A percentile compares a stretch with the other conserved stretches of the same genome.
Evolutionary conservation across 2,888 invertebrate genomes (phyloP).

Genomic region (Callosobruchus maculatus): DNA sequence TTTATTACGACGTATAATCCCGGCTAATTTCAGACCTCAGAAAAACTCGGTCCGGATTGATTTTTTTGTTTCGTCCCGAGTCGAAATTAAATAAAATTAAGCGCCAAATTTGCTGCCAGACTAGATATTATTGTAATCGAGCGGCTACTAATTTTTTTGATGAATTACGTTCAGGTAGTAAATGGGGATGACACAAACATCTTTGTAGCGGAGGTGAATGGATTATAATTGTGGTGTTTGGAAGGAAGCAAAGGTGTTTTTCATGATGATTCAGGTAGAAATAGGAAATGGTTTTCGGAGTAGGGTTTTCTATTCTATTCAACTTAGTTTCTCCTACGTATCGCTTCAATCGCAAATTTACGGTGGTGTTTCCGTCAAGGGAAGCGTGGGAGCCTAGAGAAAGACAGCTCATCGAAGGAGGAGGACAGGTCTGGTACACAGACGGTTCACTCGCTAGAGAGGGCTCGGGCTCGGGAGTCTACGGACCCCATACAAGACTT

Average conservation of each 20-base stretch:
- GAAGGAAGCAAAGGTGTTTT: neutral
- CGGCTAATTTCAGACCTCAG: neutral
- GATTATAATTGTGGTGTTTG: neutral
- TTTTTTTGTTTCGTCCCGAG: neutral
- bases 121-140: neutral
- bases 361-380: too few species aligned
- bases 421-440: too few species aligned
- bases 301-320: too few species aligned
- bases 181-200: neutral
- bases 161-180: neutral
- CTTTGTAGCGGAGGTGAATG: neutral
- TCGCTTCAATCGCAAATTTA: too few species aligned
- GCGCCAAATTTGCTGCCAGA: neutral
- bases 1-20: neutral
- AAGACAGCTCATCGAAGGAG: too few species aligned
- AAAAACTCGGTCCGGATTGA: neutral
- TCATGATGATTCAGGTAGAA: neutral
- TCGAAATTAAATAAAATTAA: neutral
- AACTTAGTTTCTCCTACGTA: too few species aligned
- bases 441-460: too few species aligned
- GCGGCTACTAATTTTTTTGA: neutral
- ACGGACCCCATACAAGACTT: too few species aligned
- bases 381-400: too few species aligned
- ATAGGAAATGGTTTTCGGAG: neutral
- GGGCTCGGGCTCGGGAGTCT: too few species aligned